A percentile compares a stretch with the other conserved stretches of the same genome.
phyloP scores from a whole-genome alignment of 2,113 vertebrate species.

The Oncorhynchus kisutch region DNA sequence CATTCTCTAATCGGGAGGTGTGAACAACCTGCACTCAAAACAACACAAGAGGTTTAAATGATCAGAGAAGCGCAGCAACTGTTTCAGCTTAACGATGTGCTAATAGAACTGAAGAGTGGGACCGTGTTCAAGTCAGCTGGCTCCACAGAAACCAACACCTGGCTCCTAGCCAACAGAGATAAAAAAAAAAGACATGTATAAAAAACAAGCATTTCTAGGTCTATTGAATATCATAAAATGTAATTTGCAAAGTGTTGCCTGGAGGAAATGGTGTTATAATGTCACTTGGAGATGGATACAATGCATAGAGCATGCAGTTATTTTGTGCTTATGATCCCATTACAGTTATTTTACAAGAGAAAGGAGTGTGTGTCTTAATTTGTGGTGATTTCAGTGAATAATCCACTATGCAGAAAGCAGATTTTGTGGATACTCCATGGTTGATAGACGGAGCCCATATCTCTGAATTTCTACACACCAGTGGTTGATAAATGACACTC shows the following conservation, averaged over 20 bases:
- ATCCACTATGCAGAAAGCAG: conserved; percentile 16
- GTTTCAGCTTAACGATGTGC: conserved; percentile 2
- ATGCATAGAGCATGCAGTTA: conserved; percentile 42
- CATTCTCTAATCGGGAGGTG: conserved; percentile 17
- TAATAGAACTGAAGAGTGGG: conserved; percentile 10
- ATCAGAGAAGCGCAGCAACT: neutral
- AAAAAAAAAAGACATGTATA: conserved; percentile 29
- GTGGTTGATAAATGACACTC: conserved; percentile 13
- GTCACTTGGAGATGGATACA: conserved; percentile 43
- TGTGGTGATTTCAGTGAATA: conserved; percentile 28
- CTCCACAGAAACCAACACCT: conserved; percentile 5
- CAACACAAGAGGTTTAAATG: no score
- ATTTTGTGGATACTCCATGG: conserved; percentile 15
- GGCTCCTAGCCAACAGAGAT: conserved; percentile 44
- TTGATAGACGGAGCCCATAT: conserved; percentile 3
- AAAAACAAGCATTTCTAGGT: conserved; percentile 34
- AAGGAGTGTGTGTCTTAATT: conserved; percentile 10
- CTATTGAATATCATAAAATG: conserved; percentile 51
- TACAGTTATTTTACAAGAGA: conserved; percentile 19
- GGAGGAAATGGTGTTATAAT: conserved; percentile 50
- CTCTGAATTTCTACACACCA: conserved; percentile 8
- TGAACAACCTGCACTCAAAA: neutral
- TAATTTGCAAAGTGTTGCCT: conserved; percentile 33
- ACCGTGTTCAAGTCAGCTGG: no score
- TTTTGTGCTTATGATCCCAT: conserved; percentile 29